Evolutionary conservation across 2,113 vertebrate genomes (phyloP).

Genomic region (Synchiropus splendidus): DNA sequence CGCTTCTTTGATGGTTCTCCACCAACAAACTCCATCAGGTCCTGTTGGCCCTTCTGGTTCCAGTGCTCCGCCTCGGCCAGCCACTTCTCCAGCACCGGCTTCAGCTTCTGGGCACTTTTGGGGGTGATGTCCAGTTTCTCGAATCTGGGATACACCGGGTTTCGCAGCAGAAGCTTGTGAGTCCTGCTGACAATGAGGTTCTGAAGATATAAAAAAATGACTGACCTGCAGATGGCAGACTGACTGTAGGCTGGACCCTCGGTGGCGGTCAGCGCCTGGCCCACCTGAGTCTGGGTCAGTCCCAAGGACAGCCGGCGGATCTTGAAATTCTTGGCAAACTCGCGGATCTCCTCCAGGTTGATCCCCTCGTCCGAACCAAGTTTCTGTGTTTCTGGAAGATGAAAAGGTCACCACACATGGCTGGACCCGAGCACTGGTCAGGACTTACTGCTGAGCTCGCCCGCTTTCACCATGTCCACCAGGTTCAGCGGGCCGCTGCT

Average conservation of each 20-base stretch:
- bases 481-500: slow-evolving; percentile 65
- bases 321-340: slow-evolving; percentile 98
- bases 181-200: not conserved
- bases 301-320: slow-evolving; percentile 88
- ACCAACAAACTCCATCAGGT: slow-evolving; percentile 93
- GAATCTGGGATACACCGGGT: slow-evolving; percentile 66
- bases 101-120: slow-evolving; percentile 96
- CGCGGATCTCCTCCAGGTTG: slow-evolving; percentile 92
- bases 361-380: slow-evolving; percentile 80
- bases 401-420: slow-evolving; percentile 21
- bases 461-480: slow-evolving; percentile 84
- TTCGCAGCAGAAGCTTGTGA: not conserved
- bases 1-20: slow-evolving; percentile 93
- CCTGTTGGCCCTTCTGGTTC: slow-evolving; percentile 93
- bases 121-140: slow-evolving; percentile 96
- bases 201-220: not conserved
- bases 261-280: slow-evolving; percentile 88
- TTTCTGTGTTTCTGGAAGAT: slow-evolving; percentile 71
- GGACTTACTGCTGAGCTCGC: slow-evolving; percentile 85
- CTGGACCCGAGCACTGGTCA: slow-evolving; percentile 9
- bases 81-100: slow-evolving; percentile 94
- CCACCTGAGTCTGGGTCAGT: slow-evolving; percentile 93
- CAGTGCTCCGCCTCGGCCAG: slow-evolving; percentile 88
- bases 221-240: slow-evolving; percentile 92
- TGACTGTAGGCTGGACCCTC: slow-evolving; percentile 96